These are phyloP conservation scores for Malthinus flaveolus DNA, from an alignment of 2,888 invertebrate species.

Conservation along the genomic window DNA sequence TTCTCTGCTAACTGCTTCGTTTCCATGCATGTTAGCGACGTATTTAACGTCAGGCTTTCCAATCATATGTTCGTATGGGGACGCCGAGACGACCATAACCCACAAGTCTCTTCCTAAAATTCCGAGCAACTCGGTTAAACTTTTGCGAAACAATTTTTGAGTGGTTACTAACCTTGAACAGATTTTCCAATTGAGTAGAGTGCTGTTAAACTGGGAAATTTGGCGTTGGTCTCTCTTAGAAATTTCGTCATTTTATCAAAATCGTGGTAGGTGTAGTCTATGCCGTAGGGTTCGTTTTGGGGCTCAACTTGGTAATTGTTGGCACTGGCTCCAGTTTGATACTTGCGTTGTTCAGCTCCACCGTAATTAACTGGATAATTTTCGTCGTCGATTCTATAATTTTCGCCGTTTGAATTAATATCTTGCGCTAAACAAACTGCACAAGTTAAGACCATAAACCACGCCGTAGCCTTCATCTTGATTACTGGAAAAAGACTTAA, in stretches of 20 bases:
- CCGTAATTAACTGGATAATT: neutral
- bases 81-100: constrained; percentile 91
- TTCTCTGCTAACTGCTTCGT: constrained; percentile 95
- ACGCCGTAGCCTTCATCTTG: neutral
- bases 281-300: constrained; percentile 41
- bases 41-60: constrained; percentile 98
- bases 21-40: constrained; percentile 95
- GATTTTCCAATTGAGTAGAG: constrained; percentile 93
- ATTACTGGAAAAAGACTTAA: too few relatives aligned
- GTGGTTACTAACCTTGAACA: constrained; percentile 74
- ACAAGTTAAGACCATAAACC: neutral
- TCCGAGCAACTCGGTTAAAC: neutral
- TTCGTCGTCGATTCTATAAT: neutral
- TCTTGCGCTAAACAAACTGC: constrained; percentile 2
- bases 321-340: constrained; percentile 28
- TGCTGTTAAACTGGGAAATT: constrained; percentile 84
- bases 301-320: constrained; percentile 28
- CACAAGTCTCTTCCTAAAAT: constrained; percentile 81
- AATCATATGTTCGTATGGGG: constrained; percentile 89
- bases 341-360: constrained; percentile 37
- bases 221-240: constrained; percentile 76
- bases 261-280: constrained; percentile 87
- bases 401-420: neutral
- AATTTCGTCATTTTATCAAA: constrained; percentile 83
- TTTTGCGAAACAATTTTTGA: neutral